Conservation (phyloP, 2,797 vertebrate genomes). For the Lacerta viridis region DNA sequence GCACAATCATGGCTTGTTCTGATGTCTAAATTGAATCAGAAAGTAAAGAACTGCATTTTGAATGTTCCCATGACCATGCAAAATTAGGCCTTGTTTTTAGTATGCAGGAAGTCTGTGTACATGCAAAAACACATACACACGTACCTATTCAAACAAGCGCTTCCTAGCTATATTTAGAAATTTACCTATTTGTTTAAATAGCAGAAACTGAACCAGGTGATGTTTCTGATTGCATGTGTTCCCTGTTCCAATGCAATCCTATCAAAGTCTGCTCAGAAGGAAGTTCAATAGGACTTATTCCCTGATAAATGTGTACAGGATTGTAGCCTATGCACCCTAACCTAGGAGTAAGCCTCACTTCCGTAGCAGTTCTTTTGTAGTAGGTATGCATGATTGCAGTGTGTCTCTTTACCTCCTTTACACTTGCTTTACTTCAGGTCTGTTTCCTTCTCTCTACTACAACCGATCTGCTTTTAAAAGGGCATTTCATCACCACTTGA, state of each 20-base stretch:
- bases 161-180: not conserved
- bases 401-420: conserved; percentile 5
- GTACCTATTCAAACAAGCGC: not conserved
- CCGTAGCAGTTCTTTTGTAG: too few species aligned
- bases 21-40: not conserved
- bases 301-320: too few species aligned
- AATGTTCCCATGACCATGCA: not conserved
- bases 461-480: not conserved
- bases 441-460: not conserved
- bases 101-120: not conserved
- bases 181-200: not conserved
- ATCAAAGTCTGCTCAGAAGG: too few species aligned
- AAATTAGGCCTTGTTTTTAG: not conserved
- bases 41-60: not conserved
- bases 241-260: too few species aligned
- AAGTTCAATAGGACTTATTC: too few species aligned
- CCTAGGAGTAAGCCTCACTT: too few species aligned
- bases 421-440: not conserved
- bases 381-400: not conserved
- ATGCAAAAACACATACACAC: too few species aligned
- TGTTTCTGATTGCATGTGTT: too few species aligned
- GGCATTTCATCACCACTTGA: not conserved
- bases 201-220: too few species aligned
- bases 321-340: too few species aligned
- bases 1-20: not conserved